Evolutionary conservation across 2,113 vertebrate genomes (phyloP), one percentile per base, ranked within the genome.

Genomic region (Butastur rufipennis): DNA sequence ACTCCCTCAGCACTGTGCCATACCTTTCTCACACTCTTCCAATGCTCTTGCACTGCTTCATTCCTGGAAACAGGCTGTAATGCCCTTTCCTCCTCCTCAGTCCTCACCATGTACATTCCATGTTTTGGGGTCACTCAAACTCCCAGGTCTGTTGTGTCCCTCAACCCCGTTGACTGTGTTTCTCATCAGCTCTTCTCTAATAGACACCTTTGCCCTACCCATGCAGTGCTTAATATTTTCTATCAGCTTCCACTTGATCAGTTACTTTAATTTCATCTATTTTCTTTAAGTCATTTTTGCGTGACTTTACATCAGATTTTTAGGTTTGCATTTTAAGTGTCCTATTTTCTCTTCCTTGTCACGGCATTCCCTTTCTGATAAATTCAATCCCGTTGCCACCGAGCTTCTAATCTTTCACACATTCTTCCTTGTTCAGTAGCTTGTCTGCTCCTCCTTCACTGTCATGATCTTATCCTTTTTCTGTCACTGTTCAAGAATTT

Each of bases 71-170:
- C 5, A 19, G 18, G 6, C 22, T 91, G 53, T 19, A 50, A 67
- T 32, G 5, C 15, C 16, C 7, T 68, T 53, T 56, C 29, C 6
- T 55, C 13, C n/a, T 78, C 10, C 61, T 53, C 29, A 13, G 40
- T 34, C 80, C 31, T 81, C 12, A 48, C 18, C 10, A 9, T 0
- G 0, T 13, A 6, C 0, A 1, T 50, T 61, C 14, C 21, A 4
- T 32, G 26, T 77, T 94, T 62, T 75, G 36, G 11, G 10, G 9
- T 72, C 9, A 16, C 58, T 58, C 56, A 36, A 22, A 14, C n/a
- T 70, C 26, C 42, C 10, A 47, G 48, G n/a, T 66, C 34, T 88
- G 10, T 25, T 52, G 10, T 53, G n/a, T 55, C 26, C 40, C 55
- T 65, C 19, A 36, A 16, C 27, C 27, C 45, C 19, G 10, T 26